A percentile compares a stretch with the other conserved stretches of the same genome.
These are phyloP conservation scores for Pachyseris speciosa DNA, from an alignment of 64 coral and sea anemone species.

Conservation along the genomic window DNA sequence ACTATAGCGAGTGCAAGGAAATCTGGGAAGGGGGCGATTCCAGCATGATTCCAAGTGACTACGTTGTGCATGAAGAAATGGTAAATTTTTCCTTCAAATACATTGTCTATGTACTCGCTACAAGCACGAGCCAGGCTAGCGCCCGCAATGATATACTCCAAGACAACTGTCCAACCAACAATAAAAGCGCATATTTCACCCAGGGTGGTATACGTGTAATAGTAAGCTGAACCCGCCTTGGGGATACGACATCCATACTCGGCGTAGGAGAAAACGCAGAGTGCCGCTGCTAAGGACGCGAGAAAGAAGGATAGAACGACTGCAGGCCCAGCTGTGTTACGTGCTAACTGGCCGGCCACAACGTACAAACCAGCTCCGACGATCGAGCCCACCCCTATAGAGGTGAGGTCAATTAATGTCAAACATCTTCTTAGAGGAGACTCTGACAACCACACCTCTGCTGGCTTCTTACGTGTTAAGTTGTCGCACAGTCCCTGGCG, in stretches of 20 bases:
- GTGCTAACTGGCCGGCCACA: slow-evolving; percentile 10
- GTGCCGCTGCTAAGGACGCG: slow-evolving; percentile 1
- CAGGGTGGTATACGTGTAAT: slow-evolving; percentile 38
- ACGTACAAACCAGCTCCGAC: slow-evolving; percentile 39
- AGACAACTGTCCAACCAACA: slow-evolving; percentile 41
- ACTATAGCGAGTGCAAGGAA: slow-evolving; percentile 21
- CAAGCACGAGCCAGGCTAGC: slow-evolving; percentile 29
- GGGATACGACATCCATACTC: slow-evolving; percentile 39
- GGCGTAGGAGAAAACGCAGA: slow-evolving; percentile 16
- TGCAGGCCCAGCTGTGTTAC: slow-evolving; percentile 29
- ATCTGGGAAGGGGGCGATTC: slow-evolving; percentile 21
- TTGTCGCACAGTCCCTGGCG: neutral
- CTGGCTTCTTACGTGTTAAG: slow-evolving; percentile 9
- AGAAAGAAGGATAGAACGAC: slow-evolving; percentile 33
- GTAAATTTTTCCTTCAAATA: slow-evolving; percentile 29
- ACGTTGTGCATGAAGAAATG: slow-evolving; percentile 1
- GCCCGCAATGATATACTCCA: slow-evolving; percentile 24
- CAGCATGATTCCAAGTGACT: neutral
- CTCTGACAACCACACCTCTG: neutral
- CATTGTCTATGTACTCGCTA: slow-evolving; percentile 11
- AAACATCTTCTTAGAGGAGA: slow-evolving; percentile 35
- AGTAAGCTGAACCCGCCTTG: slow-evolving; percentile 43
- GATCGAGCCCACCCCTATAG: slow-evolving; percentile 13
- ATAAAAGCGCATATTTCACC: slow-evolving; percentile 70
- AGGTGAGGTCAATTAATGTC: slow-evolving; percentile 31